Evolutionary conservation across 2,797 vertebrate species (phyloP).

Genomic region (Anas bahamensis): DNA sequence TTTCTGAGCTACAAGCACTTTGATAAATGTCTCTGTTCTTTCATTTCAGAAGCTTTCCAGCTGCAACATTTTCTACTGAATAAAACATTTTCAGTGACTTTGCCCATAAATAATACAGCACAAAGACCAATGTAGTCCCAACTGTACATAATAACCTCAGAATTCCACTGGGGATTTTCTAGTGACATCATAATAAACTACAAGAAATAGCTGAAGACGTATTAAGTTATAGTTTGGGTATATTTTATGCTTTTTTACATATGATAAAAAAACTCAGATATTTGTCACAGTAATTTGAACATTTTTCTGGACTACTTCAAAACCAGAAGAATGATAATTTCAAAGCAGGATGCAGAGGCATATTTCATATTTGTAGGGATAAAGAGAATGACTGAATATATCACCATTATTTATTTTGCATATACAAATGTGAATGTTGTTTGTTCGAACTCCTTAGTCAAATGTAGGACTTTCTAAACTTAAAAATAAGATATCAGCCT

Average conservation of each 20-base stretch:
- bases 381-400: not conserved
- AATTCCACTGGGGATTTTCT: slow-evolving; percentile 16
- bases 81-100: slow-evolving; percentile 58
- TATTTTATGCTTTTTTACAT: slow-evolving; percentile 1
- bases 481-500: not conserved
- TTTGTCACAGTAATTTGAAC: not conserved
- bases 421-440: not conserved
- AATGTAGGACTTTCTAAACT: not conserved
- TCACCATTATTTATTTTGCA: not conserved
- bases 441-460: not conserved
- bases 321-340: not conserved
- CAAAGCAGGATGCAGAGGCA: not conserved
- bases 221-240: not conserved
- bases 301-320: not conserved
- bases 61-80: slow-evolving; percentile 55
- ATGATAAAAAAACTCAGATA: not conserved
- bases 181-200: slow-evolving; percentile 44
- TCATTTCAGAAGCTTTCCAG: slow-evolving; percentile 59
- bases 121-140: slow-evolving; percentile 20
- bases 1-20: slow-evolving; percentile 55
- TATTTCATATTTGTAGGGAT: not conserved
- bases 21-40: slow-evolving; percentile 64
- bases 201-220: not conserved
- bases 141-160: not conserved
- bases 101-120: slow-evolving; percentile 46